Conservation (phyloP, 2,797 vertebrate species). For the Falco novaeseelandiae region DNA sequence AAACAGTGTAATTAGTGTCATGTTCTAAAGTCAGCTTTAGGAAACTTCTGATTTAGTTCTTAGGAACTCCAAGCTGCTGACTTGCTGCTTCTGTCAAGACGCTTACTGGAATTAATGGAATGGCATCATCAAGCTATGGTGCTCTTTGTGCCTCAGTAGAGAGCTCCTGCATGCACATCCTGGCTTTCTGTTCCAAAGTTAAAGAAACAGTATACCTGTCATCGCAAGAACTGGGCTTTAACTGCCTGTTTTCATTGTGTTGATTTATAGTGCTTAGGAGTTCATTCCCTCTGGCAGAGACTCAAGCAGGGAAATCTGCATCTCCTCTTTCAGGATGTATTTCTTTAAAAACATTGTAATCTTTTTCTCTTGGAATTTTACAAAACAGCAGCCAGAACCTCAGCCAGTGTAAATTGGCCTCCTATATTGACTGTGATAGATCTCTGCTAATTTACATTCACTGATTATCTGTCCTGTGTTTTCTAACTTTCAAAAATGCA, state of each 20-base stretch:
- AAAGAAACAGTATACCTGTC: neutral
- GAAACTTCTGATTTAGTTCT: neutral
- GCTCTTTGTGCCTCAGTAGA: neutral
- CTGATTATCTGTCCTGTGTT: neutral
- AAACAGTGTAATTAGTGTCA: neutral
- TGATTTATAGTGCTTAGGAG: conserved; percentile 12
- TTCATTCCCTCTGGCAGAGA: conserved; percentile 30
- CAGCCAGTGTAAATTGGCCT: conserved; percentile 4
- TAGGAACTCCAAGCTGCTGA: neutral
- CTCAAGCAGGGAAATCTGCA: neutral
- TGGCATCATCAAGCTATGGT: neutral
- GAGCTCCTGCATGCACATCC: neutral
- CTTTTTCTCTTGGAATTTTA: conserved; percentile 20
- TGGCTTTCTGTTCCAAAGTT: neutral
- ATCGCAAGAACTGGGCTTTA: neutral
- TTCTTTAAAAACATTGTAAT: neutral
- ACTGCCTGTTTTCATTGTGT: neutral
- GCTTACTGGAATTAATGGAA: neutral
- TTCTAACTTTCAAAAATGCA: conserved; percentile 1
- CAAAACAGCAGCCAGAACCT: neutral
- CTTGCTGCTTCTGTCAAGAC: neutral
- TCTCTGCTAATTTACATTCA: neutral
- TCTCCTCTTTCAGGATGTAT: conserved; percentile 9
- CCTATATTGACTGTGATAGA: neutral
- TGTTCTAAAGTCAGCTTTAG: neutral